These are phyloP conservation scores for Bombus waltoni DNA, from an alignment of 1,140 invertebrate genomes.

Conservation along the genomic window DNA sequence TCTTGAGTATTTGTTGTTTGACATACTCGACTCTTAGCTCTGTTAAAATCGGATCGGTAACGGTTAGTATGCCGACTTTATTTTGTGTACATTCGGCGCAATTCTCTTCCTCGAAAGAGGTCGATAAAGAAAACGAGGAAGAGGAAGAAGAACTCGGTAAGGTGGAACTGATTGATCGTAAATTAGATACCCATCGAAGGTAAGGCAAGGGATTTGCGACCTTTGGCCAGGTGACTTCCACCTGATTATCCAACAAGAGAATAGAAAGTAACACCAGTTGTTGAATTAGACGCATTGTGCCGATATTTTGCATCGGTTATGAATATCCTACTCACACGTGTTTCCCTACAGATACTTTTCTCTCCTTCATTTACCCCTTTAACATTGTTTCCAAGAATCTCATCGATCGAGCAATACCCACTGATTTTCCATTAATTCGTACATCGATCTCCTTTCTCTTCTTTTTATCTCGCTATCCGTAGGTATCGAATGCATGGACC, in stretches of 20 bases:
- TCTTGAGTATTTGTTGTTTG: conserved; percentile 91
- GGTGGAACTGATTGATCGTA: conserved; percentile 21
- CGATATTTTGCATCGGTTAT: neutral
- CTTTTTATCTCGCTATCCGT: neutral
- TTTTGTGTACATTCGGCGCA: conserved; percentile 75
- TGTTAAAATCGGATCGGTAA: conserved; percentile 79
- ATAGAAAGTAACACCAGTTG: conserved; percentile 60
- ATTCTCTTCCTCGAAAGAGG: conserved; percentile 42
- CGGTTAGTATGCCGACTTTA: conserved; percentile 63
- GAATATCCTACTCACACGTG: neutral
- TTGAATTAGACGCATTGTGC: conserved; percentile 22
- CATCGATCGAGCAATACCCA: neutral
- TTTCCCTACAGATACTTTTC: neutral
- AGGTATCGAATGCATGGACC: neutral
- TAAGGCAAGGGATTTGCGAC: conserved; percentile 73
- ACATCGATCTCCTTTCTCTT: neutral
- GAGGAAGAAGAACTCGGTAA: neutral
- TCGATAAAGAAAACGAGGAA: neutral
- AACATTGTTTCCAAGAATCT: neutral
- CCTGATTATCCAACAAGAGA: conserved; percentile 14
- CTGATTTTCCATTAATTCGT: neutral
- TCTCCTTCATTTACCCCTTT: neutral
- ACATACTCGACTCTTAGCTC: conserved; percentile 89
- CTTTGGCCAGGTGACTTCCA: conserved; percentile 63
- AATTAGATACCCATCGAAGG: conserved; percentile 72